These are phyloP conservation scores for Aphelocoma coerulescens DNA, from an alignment of 2,113 vertebrate species.

Conservation along the genomic window DNA sequence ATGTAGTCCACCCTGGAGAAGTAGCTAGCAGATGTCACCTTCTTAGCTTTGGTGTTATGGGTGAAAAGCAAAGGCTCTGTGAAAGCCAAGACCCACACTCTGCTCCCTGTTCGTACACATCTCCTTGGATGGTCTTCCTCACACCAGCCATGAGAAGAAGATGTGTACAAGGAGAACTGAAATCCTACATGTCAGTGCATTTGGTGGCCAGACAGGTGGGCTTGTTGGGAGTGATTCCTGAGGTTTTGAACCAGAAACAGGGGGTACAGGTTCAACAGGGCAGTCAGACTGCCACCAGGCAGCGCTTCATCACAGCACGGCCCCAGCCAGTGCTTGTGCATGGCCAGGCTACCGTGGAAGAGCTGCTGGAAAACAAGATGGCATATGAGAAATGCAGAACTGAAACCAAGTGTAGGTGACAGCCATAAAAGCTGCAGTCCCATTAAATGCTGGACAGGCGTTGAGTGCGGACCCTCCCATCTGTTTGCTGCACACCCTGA, in stretches of 20 bases:
- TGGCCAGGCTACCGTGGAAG: not conserved
- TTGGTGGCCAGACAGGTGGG: not conserved
- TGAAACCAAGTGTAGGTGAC: not conserved
- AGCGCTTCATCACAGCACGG: not conserved
- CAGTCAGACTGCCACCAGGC: not conserved
- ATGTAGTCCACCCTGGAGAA: not conserved
- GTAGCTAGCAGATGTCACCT: not conserved
- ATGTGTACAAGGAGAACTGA: not conserved
- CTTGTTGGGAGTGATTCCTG: not conserved
- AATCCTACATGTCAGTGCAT: not conserved
- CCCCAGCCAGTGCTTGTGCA: rapidly evolving
- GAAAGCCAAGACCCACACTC: not conserved
- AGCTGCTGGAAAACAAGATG: not conserved
- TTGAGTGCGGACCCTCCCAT: not conserved
- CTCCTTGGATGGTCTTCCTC: not conserved
- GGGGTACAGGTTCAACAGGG: not conserved
- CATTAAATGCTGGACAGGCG: not conserved
- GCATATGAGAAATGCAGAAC: slow-evolving; percentile 19
- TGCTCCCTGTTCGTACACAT: rapidly evolving
- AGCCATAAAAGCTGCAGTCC: not conserved
- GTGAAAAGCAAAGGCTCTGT: not conserved
- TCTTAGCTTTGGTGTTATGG: not conserved
- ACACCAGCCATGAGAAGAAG: rapidly evolving
- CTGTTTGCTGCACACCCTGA: not conserved
- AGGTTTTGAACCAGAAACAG: not conserved